Base-by-base conservation (phyloP, 1,140 invertebrate genomes). In the Maniola jurtina region DNA sequence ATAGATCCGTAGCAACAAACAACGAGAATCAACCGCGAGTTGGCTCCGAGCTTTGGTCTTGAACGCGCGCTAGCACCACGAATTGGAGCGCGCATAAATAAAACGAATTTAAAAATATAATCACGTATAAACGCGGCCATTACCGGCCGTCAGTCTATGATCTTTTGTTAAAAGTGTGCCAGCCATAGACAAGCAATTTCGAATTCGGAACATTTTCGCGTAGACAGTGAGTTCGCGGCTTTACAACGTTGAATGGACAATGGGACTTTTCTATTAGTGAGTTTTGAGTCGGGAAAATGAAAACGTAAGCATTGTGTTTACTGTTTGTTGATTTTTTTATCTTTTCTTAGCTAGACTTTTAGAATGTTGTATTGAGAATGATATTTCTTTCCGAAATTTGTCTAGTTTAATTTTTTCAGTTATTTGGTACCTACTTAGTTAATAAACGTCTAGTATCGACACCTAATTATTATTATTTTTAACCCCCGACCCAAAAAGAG, bases 211-310 rank as follows among this genome's bases (percentile, higher is more conserved):
- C 54, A 38, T 68, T 58, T 68, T 66, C 47, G 72, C 75, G 69
- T 64, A 73, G 57, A 61, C 61, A 73, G 81, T 84, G 78, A 78
- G 75, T 83, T 78, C 50, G 48, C 68, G 64, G 75, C 54, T 77
- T 75, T 76, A 75, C 61, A 75, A 72, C 67, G 75, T 77, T 66
- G 66, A 61, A 73, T 77, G 78, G 78, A 86, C 83, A 81, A 87
- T 84, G 80, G 72, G 68, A 77, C 71, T 81, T 83, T 71, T 75
- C 72, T 73, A 66, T 77, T 72, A 76, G 81, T 85, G 76, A 83
- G 83, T 81, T 76, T 81, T 72, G 78, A 77, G 73, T 65, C 77
- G 71, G 73, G 79, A 89, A 89, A 88, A 89, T 89, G 87, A 87
- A 81, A 88, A 78, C 80, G 87, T 88, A 83, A 90, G 85, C 68